Evolutionary conservation across 2,797 vertebrate species (phyloP), one percentile per base, ranked within the genome.

Genomic region (Sylvia borin): DNA sequence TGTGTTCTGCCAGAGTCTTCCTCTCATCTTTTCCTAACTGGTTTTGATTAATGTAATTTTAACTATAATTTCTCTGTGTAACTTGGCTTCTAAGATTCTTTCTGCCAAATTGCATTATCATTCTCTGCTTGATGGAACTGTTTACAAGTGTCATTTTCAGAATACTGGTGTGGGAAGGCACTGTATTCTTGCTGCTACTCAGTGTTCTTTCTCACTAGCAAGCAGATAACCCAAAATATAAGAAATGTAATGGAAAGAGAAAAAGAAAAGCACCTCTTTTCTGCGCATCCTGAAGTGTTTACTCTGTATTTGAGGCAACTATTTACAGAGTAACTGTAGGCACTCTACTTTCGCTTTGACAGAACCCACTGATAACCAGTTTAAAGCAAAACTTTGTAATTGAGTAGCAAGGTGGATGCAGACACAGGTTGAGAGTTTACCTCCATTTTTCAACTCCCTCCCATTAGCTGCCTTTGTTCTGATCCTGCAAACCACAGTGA

Each of bases 11-110:
- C 94, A 95, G 85, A 84, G 64, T 87, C 88, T 87, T 94, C 83
- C 73, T 93, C 95, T 96, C 95, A 96, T 96, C 96, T 96, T 95
- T 96, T 95, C 95, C 93, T 95, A 91, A 92, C 90, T 96, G 92
- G 85, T 92, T 95, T 95, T 96, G 83, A 96, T 96, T 96, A 96
- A 95, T 94, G 87, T 78, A 93, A 95, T 95, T 93, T 96, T 89
- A 92, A 92, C 90, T 80, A n/a, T 93, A 90, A 95, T 92, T 95
- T 94, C 85, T 90, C 80, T 76, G 72, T 77, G 83, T 86, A 91
- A 92, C 87, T 93, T 96, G 87, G 87, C 89, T 95, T 95, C 90
- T 90, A 88, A 85, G 85, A 78, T 58, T 92, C 61, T 84, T 92
- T 85, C 74, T 94, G 92, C 54, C 87, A 92, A 50, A 93, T 54